A percentile compares a stretch with the other conserved stretches of the same genome.
phyloP scores from a whole-genome alignment of 2,797 vertebrate genomes.

The Sparidentex hasta region DNA sequence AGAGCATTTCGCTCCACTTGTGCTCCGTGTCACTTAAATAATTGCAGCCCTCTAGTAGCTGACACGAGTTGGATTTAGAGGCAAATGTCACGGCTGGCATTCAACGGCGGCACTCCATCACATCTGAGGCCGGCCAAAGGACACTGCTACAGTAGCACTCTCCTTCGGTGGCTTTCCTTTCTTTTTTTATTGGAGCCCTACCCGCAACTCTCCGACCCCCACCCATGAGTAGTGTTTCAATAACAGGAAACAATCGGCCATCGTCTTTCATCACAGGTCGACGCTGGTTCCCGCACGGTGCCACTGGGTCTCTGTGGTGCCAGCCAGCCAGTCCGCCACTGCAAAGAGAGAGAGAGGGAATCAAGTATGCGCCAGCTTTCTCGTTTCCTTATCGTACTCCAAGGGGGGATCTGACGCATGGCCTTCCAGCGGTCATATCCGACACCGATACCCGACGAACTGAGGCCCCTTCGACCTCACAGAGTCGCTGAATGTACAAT shows the following conservation, averaged over 20 bases:
- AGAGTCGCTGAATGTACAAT: conserved; percentile 32
- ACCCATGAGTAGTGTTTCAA: conserved; percentile 79
- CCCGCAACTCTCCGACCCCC: conserved; percentile 46
- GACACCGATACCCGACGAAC: conserved; percentile 49
- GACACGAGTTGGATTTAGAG: conserved; percentile 39
- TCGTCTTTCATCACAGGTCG: conserved; percentile 81
- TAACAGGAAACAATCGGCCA: conserved; percentile 87
- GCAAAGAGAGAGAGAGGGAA: conserved; percentile 43
- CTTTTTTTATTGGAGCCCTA: conserved; percentile 52
- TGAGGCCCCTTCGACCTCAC: conserved; percentile 37
- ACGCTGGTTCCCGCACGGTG: conserved; percentile 79
- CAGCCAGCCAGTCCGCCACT: conserved; percentile 65
- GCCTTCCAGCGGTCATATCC: conserved; percentile 58
- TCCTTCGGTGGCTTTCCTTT: conserved; percentile 64
- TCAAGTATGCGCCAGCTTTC: conserved; percentile 58
- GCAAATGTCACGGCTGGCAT: conserved; percentile 48
- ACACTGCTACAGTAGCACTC: conserved; percentile 67
- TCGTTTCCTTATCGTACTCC: conserved; percentile 81
- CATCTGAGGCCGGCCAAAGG: conserved; percentile 39
- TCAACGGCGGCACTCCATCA: conserved; percentile 48
- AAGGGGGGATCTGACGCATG: conserved; percentile 72
- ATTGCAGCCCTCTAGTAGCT: conserved; percentile 13
- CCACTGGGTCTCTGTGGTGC: conserved; percentile 81
- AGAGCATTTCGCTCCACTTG: conserved; percentile 25
- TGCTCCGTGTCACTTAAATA: conserved; percentile 37